Percentiles rank a stretch among this genome's conserved stretches.
Conservation (phyloP, 2,888 invertebrate species). For the Seladonia tumulorum region DNA sequence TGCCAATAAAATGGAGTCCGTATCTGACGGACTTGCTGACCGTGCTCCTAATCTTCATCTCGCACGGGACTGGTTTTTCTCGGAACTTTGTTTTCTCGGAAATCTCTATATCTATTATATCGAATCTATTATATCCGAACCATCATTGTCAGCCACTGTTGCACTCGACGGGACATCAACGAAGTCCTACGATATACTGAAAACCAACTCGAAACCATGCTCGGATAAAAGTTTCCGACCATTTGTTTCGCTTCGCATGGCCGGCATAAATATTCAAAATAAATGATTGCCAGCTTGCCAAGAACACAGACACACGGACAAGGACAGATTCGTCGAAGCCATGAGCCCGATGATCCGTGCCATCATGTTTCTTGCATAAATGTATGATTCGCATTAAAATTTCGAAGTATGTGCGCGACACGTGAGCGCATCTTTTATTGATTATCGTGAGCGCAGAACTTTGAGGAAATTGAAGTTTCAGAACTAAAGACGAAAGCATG, state of each 20-base stretch:
- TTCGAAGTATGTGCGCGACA: not conserved
- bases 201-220: not conserved
- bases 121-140: not conserved
- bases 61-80: not conserved
- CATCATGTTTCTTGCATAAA: not conserved
- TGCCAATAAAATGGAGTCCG: not conserved
- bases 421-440: too few species aligned
- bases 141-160: not conserved
- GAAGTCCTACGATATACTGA: not conserved
- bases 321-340: not conserved
- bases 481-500: not conserved
- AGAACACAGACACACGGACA: not conserved
- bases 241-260: not conserved
- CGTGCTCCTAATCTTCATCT: not conserved
- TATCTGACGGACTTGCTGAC: not conserved
- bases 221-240: not conserved
- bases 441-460: too few species aligned
- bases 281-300: not conserved
- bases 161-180: not conserved
- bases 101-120: too few species aligned
- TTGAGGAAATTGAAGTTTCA: not conserved
- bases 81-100: not conserved
- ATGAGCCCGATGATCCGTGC: not conserved
- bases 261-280: not conserved
- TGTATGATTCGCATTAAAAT: not conserved